A percentile compares a stretch with the other conserved stretches of the same genome.
These are phyloP conservation scores for Eucidaris tribuloides DNA, from an alignment of 35 echinoderm and acorn worm species.

Conservation along the genomic window DNA sequence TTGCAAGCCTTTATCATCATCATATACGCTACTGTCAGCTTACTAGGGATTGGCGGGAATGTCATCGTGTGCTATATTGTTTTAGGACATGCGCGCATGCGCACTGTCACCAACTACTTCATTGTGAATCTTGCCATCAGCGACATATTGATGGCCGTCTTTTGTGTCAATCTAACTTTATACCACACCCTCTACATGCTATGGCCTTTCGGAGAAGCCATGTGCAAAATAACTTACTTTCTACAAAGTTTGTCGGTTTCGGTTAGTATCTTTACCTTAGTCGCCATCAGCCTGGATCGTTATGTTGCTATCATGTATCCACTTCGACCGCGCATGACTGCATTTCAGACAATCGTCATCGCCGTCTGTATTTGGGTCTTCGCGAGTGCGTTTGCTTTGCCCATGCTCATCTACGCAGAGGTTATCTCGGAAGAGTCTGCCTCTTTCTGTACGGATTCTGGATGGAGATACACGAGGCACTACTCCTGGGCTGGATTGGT, in stretches of 20 bases:
- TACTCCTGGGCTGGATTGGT: slow-evolving; percentile 65
- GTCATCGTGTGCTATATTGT: slow-evolving; percentile 93
- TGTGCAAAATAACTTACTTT: slow-evolving; percentile 85
- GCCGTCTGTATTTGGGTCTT: slow-evolving; percentile 70
- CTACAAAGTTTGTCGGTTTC: slow-evolving; percentile 90
- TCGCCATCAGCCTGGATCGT: slow-evolving; percentile 94
- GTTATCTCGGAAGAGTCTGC: slow-evolving; percentile 27
- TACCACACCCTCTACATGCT: slow-evolving; percentile 74
- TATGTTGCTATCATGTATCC: slow-evolving; percentile 96
- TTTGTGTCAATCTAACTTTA: slow-evolving; percentile 96
- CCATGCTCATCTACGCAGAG: slow-evolving; percentile 56
- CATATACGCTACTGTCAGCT: slow-evolving; percentile 61
- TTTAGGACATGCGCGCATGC: slow-evolving; percentile 82
- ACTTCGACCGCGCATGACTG: slow-evolving; percentile 64
- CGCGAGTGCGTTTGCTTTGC: slow-evolving; percentile 63
- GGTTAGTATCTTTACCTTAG: slow-evolving; percentile 96
- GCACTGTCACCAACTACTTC: slow-evolving; percentile 97
- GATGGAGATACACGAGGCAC: slow-evolving; percentile 27
- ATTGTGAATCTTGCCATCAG: slow-evolving; percentile 91
- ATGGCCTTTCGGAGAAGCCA: slow-evolving; percentile 74
- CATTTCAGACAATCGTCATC: slow-evolving; percentile 57
- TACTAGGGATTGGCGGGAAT: slow-evolving; percentile 94
- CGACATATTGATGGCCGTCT: slow-evolving; percentile 75
- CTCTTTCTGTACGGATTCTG: slow-evolving; percentile 50
- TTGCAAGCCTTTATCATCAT: slow-evolving; percentile 67